Conservation (phyloP, 1,140 invertebrate species). For the Agrypnia vestita region DNA sequence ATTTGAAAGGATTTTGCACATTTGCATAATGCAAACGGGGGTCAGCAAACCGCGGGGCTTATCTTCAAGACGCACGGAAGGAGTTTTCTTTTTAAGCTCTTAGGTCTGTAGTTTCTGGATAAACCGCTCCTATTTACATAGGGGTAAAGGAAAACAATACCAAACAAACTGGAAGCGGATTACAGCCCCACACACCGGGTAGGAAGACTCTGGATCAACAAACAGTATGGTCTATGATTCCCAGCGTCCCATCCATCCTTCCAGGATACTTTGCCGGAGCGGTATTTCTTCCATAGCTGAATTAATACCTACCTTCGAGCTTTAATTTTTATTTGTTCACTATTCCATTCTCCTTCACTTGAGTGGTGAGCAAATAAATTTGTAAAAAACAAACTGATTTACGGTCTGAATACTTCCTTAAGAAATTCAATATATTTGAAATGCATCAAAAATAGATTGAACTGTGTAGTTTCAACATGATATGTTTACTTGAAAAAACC, state of each 20-base stretch:
- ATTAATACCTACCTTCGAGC: too few relatives aligned
- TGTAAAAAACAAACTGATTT: too few relatives aligned
- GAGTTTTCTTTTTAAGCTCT: constrained; percentile 59
- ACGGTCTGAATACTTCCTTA: too few relatives aligned
- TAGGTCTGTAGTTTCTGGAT: constrained; percentile 59
- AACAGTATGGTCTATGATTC: neutral
- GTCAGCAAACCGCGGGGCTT: constrained; percentile 57
- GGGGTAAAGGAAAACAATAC: constrained; percentile 57
- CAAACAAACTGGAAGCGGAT: constrained; percentile 59
- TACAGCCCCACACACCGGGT: constrained; percentile 29
- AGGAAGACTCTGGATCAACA: constrained; percentile 13
- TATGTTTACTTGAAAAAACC: too few relatives aligned
- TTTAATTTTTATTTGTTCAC: too few relatives aligned
- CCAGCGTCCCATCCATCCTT: neutral
- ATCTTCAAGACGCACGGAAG: constrained; percentile 55
- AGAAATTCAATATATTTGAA: too few relatives aligned
- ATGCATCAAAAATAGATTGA: too few relatives aligned
- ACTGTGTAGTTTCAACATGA: too few relatives aligned
- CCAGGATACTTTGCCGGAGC: neutral
- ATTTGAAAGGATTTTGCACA: constrained; percentile 57
- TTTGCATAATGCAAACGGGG: constrained; percentile 60
- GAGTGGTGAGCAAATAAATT: too few relatives aligned
- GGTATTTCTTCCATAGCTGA: neutral
- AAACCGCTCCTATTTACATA: constrained; percentile 59
- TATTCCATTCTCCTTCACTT: too few relatives aligned